Evolutionary conservation across 2,113 vertebrate species (phyloP), one percentile per base, ranked within the genome.

Genomic region (Ivindomyrus marchei): DNA sequence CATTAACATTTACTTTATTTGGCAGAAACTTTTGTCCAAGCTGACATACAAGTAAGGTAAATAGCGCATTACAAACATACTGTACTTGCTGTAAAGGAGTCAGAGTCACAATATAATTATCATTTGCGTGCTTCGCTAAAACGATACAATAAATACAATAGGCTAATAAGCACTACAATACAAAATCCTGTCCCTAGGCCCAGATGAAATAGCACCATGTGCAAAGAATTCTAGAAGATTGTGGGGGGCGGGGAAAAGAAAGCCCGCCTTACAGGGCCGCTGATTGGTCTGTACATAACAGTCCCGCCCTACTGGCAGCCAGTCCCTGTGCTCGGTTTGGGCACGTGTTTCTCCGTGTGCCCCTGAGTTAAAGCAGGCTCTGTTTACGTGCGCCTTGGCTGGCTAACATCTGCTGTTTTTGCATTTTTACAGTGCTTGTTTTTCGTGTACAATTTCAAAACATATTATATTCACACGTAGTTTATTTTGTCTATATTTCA

Each of bases 331-430:
- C 91, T 90, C 88, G 89, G 56, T 93, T 90, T 10, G 3, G 11
- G 89, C 95, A 94, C 94, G 94, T 96, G 95, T 96, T 93, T 49
- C 6, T 90, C 88, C 47, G 17, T 27, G 92, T 90, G 31, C 89
- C 92, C 92, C 92, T 94, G 95, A 96, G 95, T 96, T 96, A 96
- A 95, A 96, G 96, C 95, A 95, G 94, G 95, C 94, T 95, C 94
- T 95, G 94, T 96, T 95, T 95, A 94, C 94, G 92, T 92, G 88
- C 92, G 66, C 89, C 70, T 91, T 92, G 92, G 87, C 91, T 89
- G 47, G 27, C 89, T 85, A 87, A 92, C 90, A 19, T 87, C 80
- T 39, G 17, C 88, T 91, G 88, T 31, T 87, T 52, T 6, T 58
- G 39, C 24, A 3, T 42, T 45, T 85, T 85, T 17, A 42, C 80